Base-by-base conservation (phyloP, 2,113 vertebrate genomes). In the Monarcha castaneiventris region DNA sequence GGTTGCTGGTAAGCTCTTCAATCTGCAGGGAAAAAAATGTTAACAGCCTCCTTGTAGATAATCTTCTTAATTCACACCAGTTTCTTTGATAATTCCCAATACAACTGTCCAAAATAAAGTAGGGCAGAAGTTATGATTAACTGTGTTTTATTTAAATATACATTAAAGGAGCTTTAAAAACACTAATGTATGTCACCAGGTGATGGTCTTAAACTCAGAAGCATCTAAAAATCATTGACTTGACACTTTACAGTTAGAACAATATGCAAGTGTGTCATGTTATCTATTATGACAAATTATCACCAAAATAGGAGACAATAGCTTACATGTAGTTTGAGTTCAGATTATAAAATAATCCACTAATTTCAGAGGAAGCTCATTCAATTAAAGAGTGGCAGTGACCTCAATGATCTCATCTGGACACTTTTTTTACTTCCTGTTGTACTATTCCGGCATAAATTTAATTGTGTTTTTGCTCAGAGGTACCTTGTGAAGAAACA, bases 1-100 rank as follows among this genome's bases (percentile, higher is more conserved):
- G 98, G 84, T 98, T 99, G 97, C 98, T 99, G 62, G 99, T 99
- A 94, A 99, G 83, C 96, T 99, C 99, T 90, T 99, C 99, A 62
- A 99, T 99, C 99, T 99, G 96, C 16, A 16, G 11, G 10, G 20
- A 13, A 39, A 44, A 72, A 92, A 30, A 41, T 13, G 10, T 21
- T 25, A 49, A 52, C n/a, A 49, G 37, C 33, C 33, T 59, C 32
- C 51, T n/a, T 64, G 15, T n/a, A 67, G 22, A 71, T n/a, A 55
- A 82, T 39, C n/a, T 20, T 63, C 62, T 94, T 74, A 62, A 62
- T 63, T 82, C 56, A 64, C 51, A 55, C 2, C 14, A 10, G 23
- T 63, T 73, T 80, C 54, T 90, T 56, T 41, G 67, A 56, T 18
- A 52, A 59, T 43, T 69, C 27, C 10, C 73, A 77, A 68, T 6